A percentile compares a stretch with the other conserved stretches of the same genome.
phyloP scores from a whole-genome alignment of 1,140 invertebrate genomes.

The Bombus ignitus region DNA sequence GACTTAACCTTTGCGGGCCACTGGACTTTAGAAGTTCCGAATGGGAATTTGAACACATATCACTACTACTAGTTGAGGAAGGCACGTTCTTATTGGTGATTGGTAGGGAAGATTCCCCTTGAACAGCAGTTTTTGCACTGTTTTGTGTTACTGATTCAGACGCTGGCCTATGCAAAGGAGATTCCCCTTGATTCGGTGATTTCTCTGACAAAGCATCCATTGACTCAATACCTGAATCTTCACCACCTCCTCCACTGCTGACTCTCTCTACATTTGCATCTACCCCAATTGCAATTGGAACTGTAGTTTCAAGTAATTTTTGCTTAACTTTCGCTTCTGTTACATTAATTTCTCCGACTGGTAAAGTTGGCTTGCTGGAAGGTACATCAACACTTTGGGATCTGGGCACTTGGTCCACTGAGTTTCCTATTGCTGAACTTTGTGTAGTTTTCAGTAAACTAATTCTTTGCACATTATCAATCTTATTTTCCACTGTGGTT shows the following conservation, averaged over 20 bases:
- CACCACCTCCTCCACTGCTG: constrained; percentile 84
- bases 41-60: constrained; percentile 82
- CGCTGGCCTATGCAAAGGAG: constrained; percentile 81
- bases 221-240: constrained; percentile 96
- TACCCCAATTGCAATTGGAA: constrained; percentile 74
- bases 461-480: constrained; percentile 72
- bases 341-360: constrained; percentile 82
- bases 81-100: constrained; percentile 81
- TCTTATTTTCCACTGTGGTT: constrained; percentile 45
- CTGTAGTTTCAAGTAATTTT: constrained; percentile 83
- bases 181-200: constrained; percentile 92
- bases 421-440: constrained; percentile 59
- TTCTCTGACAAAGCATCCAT: constrained; percentile 97
- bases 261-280: constrained; percentile 74
- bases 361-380: constrained; percentile 71
- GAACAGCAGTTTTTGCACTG: constrained; percentile 55
- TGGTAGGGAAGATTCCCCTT: constrained; percentile 68
- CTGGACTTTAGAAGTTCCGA: constrained; percentile 76
- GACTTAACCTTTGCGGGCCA: constrained; percentile 71
- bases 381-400: constrained; percentile 56
- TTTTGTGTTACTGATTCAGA: constrained; percentile 71
- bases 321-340: constrained; percentile 86
- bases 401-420: constrained; percentile 63
- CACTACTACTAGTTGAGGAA: constrained; percentile 82
- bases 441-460: constrained; percentile 74